phyloP scores from a whole-genome alignment of 2,888 invertebrate genomes.

The Craniophora ligustri region DNA sequence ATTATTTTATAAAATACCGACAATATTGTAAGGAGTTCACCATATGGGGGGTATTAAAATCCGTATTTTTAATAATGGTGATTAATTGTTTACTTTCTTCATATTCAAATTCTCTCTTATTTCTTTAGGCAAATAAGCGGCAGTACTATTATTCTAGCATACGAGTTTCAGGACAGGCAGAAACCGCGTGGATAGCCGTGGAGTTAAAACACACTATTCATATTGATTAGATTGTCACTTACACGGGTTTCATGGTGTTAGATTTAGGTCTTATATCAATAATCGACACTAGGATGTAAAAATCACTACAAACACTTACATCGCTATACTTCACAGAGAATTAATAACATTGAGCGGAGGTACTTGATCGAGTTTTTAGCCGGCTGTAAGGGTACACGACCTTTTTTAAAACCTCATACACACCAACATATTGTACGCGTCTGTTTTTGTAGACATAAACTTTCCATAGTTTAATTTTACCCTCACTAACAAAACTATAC shows the following conservation, averaged over 20 bases:
- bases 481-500: too few relatives aligned
- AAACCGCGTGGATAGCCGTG: not conserved
- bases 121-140: not conserved
- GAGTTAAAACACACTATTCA: not conserved
- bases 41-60: not conserved
- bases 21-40: not conserved
- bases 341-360: slow-evolving; percentile 30
- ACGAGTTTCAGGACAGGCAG: not conserved
- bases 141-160: not conserved
- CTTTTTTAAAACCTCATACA: not conserved
- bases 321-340: slow-evolving; percentile 32
- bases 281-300: slow-evolving; percentile 31
- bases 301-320: slow-evolving; percentile 39
- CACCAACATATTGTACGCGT: not conserved
- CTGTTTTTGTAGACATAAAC: too few relatives aligned
- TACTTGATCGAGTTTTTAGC: slow-evolving; percentile 10
- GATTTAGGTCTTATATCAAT: not conserved
- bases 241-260: not conserved
- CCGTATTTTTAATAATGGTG: not conserved
- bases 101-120: not conserved
- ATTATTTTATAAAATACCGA: not conserved
- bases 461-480: too few relatives aligned
- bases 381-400: not conserved
- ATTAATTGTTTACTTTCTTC: too few relatives aligned
- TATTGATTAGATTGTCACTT: too few relatives aligned